These are phyloP conservation scores for Thymelicus lineola DNA, from an alignment of 2,888 invertebrate species.

Conservation along the genomic window DNA sequence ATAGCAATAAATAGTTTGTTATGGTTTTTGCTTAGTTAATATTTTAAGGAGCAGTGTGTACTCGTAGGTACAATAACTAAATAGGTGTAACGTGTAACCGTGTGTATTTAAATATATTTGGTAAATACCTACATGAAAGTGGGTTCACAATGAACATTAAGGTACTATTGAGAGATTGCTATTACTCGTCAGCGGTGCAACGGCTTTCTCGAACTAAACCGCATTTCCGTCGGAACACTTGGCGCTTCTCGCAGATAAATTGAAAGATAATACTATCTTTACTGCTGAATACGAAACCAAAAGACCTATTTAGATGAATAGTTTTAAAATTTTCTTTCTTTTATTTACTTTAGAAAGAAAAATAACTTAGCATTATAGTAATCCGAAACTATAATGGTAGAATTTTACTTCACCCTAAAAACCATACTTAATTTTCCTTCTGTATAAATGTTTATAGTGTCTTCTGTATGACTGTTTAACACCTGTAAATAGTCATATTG, in stretches of 20 bases:
- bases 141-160: background rate
- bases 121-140: background rate
- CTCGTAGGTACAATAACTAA: too few species aligned
- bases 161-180: background rate
- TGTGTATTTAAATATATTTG: too few species aligned
- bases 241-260: slow-evolving; percentile 10
- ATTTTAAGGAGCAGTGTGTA: too few species aligned
- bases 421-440: too few species aligned
- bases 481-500: too few species aligned
- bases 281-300: slow-evolving; percentile 5
- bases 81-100: too few species aligned
- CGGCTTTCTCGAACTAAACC: background rate
- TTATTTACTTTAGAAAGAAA: background rate
- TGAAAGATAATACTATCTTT: slow-evolving; percentile 14
- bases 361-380: background rate
- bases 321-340: background rate
- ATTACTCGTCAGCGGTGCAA: slow-evolving; percentile 1
- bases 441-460: too few species aligned
- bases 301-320: background rate
- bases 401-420: too few species aligned
- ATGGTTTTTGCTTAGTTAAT: too few species aligned
- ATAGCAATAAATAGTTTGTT: too few species aligned
- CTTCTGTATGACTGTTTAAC: too few species aligned
- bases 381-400: too few species aligned
- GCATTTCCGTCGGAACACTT: slow-evolving; percentile 7